Evolutionary conservation across 2,113 vertebrate species (phyloP).

Genomic region (Apteryx mantelli): DNA sequence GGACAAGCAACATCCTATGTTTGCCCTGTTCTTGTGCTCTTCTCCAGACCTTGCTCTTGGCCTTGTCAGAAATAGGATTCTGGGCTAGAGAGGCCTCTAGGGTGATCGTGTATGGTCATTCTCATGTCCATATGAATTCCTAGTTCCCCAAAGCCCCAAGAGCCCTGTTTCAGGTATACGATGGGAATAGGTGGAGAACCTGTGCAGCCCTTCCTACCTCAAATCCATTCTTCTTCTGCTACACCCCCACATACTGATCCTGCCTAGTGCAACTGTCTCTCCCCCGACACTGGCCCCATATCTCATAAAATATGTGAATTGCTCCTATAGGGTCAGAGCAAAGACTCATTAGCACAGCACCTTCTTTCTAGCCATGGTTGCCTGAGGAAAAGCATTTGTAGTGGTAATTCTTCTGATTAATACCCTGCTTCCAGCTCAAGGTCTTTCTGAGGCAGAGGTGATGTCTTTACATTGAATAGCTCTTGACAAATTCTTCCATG

Average conservation of each 20-base stretch:
- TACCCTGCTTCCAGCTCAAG: no score
- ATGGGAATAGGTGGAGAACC: background rate
- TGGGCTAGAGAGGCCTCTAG: background rate
- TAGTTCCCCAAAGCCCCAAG: background rate
- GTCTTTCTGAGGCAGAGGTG: background rate
- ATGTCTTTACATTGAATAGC: background rate
- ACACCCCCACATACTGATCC: background rate
- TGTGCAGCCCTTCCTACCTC: background rate
- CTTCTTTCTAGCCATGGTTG: accelerated
- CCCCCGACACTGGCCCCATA: background rate
- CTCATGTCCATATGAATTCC: background rate
- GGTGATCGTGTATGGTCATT: background rate
- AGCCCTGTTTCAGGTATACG: background rate
- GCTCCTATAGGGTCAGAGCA: background rate
- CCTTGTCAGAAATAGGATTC: background rate
- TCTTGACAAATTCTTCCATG: background rate
- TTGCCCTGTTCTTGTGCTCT: background rate
- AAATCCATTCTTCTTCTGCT: background rate
- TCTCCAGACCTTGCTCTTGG: background rate
- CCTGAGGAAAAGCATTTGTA: background rate
- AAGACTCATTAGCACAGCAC: background rate
- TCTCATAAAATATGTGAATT: background rate
- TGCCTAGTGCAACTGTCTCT: background rate
- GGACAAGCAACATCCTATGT: background rate
- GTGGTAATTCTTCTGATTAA: background rate